These are phyloP conservation scores for Fregetta grallaria DNA, from an alignment of 2,113 vertebrate species.

Conservation along the genomic window DNA sequence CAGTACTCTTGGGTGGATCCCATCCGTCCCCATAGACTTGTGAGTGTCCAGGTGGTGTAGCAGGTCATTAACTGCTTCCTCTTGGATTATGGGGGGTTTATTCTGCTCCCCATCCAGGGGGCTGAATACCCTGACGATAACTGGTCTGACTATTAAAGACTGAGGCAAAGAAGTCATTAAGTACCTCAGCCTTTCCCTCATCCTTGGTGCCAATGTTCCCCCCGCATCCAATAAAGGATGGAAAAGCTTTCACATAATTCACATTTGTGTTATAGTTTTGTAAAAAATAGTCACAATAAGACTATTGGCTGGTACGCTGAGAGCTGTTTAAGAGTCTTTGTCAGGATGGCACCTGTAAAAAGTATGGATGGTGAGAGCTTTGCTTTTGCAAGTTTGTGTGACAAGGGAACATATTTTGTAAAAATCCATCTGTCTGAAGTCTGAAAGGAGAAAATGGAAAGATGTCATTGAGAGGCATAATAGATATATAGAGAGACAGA, in stretches of 20 bases:
- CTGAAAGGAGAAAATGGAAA: not conserved
- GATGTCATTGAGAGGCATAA: not conserved
- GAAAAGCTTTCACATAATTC: not conserved
- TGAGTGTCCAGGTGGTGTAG: no score
- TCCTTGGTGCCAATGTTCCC: no score
- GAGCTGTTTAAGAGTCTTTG: not conserved
- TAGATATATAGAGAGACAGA: not conserved
- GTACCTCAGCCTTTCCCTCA: no score
- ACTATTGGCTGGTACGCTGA: not conserved
- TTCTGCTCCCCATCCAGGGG: no score
- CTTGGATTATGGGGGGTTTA: no score
- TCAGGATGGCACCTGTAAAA: not conserved
- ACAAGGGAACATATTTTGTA: not conserved
- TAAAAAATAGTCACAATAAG: not conserved
- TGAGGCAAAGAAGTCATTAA: no score
- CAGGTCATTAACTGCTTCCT: no score
- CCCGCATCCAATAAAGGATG: no score
- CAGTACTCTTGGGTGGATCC: no score
- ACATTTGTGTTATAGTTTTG: not conserved
- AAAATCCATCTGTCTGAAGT: not conserved
- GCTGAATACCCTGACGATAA: no score
- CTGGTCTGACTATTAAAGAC: no score
- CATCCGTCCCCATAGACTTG: no score
- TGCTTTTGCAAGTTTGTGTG: not conserved
- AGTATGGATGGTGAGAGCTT: not conserved